phyloP scores from a whole-genome alignment of 2,797 vertebrate species.

The Echiichthys vipera region DNA sequence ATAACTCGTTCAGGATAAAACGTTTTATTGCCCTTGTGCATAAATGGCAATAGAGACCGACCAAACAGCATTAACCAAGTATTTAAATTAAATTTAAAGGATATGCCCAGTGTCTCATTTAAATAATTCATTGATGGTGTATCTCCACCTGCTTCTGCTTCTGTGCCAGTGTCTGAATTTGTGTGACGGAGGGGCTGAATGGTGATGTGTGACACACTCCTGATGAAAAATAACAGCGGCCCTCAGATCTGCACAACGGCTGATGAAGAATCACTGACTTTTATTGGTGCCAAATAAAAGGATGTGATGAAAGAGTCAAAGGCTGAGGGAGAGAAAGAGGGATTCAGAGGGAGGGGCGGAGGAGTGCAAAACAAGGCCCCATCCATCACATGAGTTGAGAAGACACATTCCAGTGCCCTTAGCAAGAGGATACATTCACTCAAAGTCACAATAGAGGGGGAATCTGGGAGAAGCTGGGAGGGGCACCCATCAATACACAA shows the following conservation, averaged over 20 bases:
- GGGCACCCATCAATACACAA: slow-evolving; percentile 84
- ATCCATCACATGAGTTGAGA: slow-evolving; percentile 87
- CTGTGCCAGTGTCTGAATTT: slow-evolving; percentile 74
- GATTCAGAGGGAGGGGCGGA: slow-evolving; percentile 88
- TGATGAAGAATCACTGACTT: slow-evolving; percentile 88
- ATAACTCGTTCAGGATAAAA: neutral
- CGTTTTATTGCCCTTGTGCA: slow-evolving; percentile 41
- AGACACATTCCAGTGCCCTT: slow-evolving; percentile 87
- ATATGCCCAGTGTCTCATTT: slow-evolving; percentile 77
- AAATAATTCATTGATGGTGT: slow-evolving; percentile 83
- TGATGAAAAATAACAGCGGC: slow-evolving; percentile 82
- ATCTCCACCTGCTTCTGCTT: slow-evolving; percentile 79
- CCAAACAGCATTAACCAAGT: slow-evolving; percentile 66
- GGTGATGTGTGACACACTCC: slow-evolving; percentile 85
- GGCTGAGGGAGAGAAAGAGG: slow-evolving; percentile 84
- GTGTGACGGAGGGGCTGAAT: slow-evolving; percentile 79
- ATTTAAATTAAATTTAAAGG: slow-evolving; percentile 79
- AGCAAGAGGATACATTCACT: slow-evolving; percentile 88
- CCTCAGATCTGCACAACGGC: slow-evolving; percentile 83
- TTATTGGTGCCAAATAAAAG: slow-evolving; percentile 87
- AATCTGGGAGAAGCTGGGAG: slow-evolving; percentile 84
- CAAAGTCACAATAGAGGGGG: slow-evolving; percentile 86
- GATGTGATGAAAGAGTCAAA: slow-evolving; percentile 86
- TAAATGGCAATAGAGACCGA: slow-evolving; percentile 44
- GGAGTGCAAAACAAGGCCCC: slow-evolving; percentile 89